Base-by-base conservation (phyloP, 2,113 vertebrate genomes). In the Orycteropus afer region DNA sequence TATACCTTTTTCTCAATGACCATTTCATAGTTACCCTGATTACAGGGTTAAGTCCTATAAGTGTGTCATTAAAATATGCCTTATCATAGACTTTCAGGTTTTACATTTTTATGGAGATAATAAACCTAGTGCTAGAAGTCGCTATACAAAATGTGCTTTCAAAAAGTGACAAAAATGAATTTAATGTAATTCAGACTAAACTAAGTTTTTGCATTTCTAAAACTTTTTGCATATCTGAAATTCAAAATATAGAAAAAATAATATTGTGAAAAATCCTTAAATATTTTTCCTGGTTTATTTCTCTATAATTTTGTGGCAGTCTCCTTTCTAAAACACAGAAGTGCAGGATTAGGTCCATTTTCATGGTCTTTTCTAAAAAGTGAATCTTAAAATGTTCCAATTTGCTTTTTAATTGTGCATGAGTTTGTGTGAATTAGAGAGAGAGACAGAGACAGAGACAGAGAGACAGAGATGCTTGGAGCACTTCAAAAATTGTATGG, bases 381-480 rank as follows among this genome's bases (percentile, higher is more conserved):
- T 83, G 86, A 32, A 9, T 59, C 40, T 97, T 80, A 61, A 90
- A 93, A 71, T 73, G 27, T 57, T 92, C 47, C 29, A 76, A 32
- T 86, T 80, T 61, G 45, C 2, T 45, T 89, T 86, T 73, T 12
- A 13, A n/a, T 23, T 71, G 18, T 40, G 69, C 7, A 22, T 57
- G 55, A 22, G 55, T 57, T 18, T 71, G 69, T 42, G 20, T 71
- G 37, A 11, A 14, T 53, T 8, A 55, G 53, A 27, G 15, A 93
- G 55, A 45, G 80, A 37, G 67, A 53, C 51, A 53, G 51, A 53
- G 51, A 53, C 51, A 55, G 57, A 23, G 57, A 59, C 13, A 59
- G 51, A 53, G 51, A 53, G 51, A 53, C 13, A 53, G 51, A 53
- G 51, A 53, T 53, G 51, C 45, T 90, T 69, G 82, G 29, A 89